Percentiles rank a stretch among this genome's conserved stretches.
phyloP scores from a whole-genome alignment of 2,797 vertebrate species.

The Prunella strophiata region DNA sequence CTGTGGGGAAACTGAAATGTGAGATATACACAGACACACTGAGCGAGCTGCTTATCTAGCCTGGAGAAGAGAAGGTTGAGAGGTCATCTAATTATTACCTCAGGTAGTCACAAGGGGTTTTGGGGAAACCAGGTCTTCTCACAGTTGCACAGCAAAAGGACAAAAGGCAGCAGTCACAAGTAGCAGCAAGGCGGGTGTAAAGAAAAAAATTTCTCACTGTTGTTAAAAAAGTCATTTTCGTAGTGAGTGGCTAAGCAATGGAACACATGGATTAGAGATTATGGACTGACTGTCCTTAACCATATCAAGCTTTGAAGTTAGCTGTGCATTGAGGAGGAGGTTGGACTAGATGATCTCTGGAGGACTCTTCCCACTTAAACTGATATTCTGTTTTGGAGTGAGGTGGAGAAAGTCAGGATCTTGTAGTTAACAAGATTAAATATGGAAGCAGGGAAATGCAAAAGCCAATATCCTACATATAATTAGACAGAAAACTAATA shows the following conservation, averaged over 20 bases:
- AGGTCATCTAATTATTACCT: background rate
- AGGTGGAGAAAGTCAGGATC: background rate
- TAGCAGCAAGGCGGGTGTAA: background rate
- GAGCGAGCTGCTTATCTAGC: background rate
- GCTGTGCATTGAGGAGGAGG: background rate
- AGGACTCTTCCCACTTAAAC: background rate
- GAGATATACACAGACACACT: background rate
- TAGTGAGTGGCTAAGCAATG: background rate
- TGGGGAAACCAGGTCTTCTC: background rate
- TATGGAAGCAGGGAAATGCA: background rate
- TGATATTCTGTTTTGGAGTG: background rate
- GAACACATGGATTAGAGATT: background rate
- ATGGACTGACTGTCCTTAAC: background rate
- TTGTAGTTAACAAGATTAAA: background rate
- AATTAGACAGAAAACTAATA: background rate
- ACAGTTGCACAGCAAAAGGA: background rate
- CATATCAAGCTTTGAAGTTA: background rate
- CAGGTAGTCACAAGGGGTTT: background rate
- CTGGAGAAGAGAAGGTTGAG: background rate
- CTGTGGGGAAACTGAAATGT: background rate
- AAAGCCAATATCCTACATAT: background rate
- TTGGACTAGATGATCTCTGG: background rate
- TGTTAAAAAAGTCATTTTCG: background rate
- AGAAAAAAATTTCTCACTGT: background rate
- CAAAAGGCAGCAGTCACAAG: background rate